A percentile compares a stretch with the other conserved stretches of the same genome.
Evolutionary conservation across 2,113 vertebrate genomes (phyloP).

Genomic region (Girardinichthys multiradiatus): DNA sequence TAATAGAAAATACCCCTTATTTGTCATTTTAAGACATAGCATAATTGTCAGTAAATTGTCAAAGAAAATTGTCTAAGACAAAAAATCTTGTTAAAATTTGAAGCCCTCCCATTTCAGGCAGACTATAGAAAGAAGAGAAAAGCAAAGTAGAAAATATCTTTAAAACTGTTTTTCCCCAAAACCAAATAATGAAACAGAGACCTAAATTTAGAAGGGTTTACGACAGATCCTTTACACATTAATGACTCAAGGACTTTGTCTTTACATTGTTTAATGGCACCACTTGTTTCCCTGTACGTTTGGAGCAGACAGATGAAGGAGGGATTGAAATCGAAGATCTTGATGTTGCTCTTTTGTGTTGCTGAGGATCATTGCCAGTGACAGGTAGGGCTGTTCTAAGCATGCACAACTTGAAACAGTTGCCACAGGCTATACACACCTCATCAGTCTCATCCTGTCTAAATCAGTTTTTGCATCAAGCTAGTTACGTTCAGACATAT

Average conservation of each 20-base stretch:
- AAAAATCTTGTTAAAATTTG: not conserved
- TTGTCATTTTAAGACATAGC: no score
- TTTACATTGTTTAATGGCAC: conserved; percentile 70
- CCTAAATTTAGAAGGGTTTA: conserved; percentile 59
- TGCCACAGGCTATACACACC: conserved; percentile 75
- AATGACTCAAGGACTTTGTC: conserved; percentile 74
- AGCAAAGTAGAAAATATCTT: conserved; percentile 20
- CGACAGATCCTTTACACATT: conserved; percentile 72
- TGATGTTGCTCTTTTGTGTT: conserved; percentile 65
- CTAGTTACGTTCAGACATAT: conserved; percentile 56
- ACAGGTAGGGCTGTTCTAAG: conserved; percentile 73
- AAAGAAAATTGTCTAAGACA: no score
- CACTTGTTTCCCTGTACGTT: conserved; percentile 55
- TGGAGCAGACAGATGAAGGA: conserved; percentile 77
- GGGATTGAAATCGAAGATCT: conserved; percentile 72
- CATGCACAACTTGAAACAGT: conserved; percentile 76
- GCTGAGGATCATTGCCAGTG: conserved; percentile 71
- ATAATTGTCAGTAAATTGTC: no score
- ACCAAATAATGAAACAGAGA: conserved; percentile 52
- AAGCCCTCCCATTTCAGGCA: conserved; percentile 9
- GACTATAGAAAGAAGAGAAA: conserved; percentile 24
- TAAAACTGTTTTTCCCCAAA: conserved; percentile 54
- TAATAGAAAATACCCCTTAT: not conserved
- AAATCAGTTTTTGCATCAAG: conserved; percentile 68
- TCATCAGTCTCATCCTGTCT: conserved; percentile 80